Evolutionary conservation across 2,113 vertebrate genomes (phyloP).

Genomic region (Psilopsiagon aymara): DNA sequence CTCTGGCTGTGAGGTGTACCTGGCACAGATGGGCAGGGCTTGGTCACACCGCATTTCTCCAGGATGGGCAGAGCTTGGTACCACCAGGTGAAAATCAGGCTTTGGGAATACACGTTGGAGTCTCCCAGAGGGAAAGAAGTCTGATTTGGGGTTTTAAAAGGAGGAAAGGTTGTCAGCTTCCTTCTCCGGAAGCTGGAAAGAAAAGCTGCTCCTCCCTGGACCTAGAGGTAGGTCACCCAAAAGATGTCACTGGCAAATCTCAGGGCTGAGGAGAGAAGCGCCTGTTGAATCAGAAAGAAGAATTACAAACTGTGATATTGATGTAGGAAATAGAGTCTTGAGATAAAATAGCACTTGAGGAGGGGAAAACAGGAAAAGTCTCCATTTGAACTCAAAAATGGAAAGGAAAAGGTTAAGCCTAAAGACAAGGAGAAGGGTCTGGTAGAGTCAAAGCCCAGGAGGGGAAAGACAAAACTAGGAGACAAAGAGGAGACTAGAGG

Average conservation of each 20-base stretch:
- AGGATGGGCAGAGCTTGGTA: background rate
- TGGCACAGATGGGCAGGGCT: background rate
- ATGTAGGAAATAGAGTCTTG: background rate
- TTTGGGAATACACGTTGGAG: background rate
- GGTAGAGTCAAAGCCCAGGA: background rate
- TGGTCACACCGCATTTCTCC: background rate
- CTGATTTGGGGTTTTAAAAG: background rate
- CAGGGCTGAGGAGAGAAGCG: background rate
- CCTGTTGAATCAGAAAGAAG: background rate
- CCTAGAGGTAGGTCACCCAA: background rate
- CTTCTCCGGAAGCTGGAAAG: background rate
- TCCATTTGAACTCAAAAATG: background rate
- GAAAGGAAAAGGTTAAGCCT: constrained; percentile 31
- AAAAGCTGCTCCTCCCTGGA: background rate
- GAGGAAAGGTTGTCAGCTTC: background rate
- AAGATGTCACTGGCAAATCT: background rate
- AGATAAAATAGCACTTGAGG: background rate
- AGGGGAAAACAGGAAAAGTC: background rate
- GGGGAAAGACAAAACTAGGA: background rate
- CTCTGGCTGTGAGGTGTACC: accelerated
- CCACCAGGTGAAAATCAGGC: background rate
- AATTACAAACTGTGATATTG: background rate
- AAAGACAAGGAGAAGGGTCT: constrained; percentile 3
- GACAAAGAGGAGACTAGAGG: background rate
- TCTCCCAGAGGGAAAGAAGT: background rate